phyloP scores from a whole-genome alignment of 2,888 invertebrate species.

The Scelioninae gen. 1 region DNA sequence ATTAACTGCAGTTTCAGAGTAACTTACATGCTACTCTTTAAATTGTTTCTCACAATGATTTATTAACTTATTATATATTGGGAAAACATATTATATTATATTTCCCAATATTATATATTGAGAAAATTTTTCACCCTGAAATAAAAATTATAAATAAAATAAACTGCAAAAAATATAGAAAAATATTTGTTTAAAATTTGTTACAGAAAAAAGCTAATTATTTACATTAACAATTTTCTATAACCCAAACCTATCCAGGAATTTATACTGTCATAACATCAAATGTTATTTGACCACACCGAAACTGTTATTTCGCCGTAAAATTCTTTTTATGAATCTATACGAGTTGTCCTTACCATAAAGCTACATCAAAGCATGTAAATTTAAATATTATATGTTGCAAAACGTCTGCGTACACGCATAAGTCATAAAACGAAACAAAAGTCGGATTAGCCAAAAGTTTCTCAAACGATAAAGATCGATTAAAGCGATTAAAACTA shows the following conservation, averaged over 20 bases:
- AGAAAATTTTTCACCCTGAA: not conserved
- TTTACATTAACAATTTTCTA: not conserved
- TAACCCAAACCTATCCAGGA: not conserved
- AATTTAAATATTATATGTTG: slow-evolving; percentile 23
- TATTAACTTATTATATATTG: not conserved
- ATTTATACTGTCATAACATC: no score
- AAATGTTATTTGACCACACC: not conserved
- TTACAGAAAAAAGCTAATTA: no score
- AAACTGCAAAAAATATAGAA: no score
- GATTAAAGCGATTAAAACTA: slow-evolving; percentile 39
- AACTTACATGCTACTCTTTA: not conserved
- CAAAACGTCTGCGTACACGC: slow-evolving; percentile 23
- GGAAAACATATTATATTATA: no score
- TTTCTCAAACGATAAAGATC: slow-evolving; percentile 29
- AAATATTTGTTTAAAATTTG: no score
- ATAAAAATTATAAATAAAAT: not conserved
- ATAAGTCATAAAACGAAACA: slow-evolving; percentile 30
- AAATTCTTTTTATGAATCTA: not conserved
- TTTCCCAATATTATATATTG: no score
- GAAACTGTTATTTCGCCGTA: not conserved
- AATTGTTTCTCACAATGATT: not conserved
- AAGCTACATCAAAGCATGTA: slow-evolving; percentile 15
- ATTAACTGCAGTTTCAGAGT: not conserved
- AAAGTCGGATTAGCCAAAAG: slow-evolving; percentile 32
- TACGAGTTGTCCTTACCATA: not conserved